Evolutionary conservation across 2,888 invertebrate species (phyloP).

Genomic region (Halocaridina rubra): DNA sequence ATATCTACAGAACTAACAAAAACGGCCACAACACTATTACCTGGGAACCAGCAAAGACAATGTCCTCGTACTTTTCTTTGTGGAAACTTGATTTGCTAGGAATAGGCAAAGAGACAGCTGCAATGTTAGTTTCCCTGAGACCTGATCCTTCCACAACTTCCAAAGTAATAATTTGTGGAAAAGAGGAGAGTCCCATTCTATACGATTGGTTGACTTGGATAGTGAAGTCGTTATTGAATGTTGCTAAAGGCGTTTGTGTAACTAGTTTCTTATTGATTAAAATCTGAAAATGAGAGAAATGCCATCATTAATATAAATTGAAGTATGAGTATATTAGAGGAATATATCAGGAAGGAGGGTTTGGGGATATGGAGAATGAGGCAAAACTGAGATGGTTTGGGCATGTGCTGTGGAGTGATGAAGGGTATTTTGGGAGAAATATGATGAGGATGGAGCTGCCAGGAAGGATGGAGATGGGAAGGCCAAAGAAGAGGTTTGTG

Average conservation of each 20-base stretch:
- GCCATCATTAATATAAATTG: no score
- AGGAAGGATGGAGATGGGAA: background rate
- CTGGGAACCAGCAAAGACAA: constrained; percentile 37
- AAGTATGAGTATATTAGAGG: no score
- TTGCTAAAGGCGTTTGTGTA: constrained; percentile 34
- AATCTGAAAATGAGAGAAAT: constrained; percentile 36
- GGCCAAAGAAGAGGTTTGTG: background rate
- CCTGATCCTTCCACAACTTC: constrained; percentile 42
- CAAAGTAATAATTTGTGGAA: constrained; percentile 27
- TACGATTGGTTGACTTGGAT: constrained; percentile 23
- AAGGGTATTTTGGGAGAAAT: background rate
- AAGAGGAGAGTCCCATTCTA: constrained; percentile 37
- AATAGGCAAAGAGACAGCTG: constrained; percentile 25
- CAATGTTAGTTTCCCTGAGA: constrained; percentile 29
- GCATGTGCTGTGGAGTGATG: no score
- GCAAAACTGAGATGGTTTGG: no score
- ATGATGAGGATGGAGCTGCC: no score
- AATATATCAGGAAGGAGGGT: no score
- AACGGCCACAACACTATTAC: no score
- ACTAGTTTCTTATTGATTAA: constrained; percentile 52
- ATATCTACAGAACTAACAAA: no score
- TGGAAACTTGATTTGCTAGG: background rate
- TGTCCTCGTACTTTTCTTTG: background rate
- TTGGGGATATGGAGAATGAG: no score
- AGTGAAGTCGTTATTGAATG: constrained; percentile 31